Conservation (phyloP, 2,797 vertebrate genomes). For the Novumbra hubbsi region DNA sequence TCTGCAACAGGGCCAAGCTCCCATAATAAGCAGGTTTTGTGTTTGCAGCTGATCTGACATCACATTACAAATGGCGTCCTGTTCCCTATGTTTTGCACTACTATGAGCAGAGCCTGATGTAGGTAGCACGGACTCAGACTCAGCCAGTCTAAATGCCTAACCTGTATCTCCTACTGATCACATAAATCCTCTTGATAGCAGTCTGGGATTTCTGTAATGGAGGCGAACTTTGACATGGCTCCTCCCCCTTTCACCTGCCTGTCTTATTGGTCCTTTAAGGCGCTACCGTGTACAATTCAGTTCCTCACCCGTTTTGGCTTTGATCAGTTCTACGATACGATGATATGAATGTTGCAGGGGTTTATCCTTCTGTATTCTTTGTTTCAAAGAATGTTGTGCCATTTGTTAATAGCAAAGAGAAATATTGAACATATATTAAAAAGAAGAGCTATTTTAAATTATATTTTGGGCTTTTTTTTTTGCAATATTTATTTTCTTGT, state of each 20-base stretch:
- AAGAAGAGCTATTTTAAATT: conserved; percentile 99
- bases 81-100: not conserved
- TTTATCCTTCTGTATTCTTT: conserved; percentile 93
- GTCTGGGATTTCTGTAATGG: conserved; percentile 41
- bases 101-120: not conserved
- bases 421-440: conserved; percentile 98
- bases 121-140: not conserved
- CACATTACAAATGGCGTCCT: not conserved
- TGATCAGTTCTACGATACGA: conserved; percentile 78
- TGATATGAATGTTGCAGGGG: conserved; percentile 98
- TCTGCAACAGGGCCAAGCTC: not conserved
- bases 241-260: conserved; percentile 36
- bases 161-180: conserved; percentile 28
- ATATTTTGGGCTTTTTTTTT: conserved; percentile 98
- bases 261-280: conserved; percentile 76
- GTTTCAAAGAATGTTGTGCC: conserved; percentile 99
- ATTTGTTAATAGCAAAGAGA: conserved; percentile 99
- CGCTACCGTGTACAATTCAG: conserved; percentile 69
- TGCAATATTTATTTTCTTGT: conserved; percentile 99
- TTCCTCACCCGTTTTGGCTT: conserved; percentile 58
- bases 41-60: conserved; percentile 9
- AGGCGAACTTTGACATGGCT: conserved; percentile 39
- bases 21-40: not conserved
- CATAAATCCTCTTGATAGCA: conserved; percentile 28
- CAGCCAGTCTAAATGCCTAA: not conserved